These are phyloP conservation scores for Clytia hemisphaerica DNA, from an alignment of 30 jellyfish, hydroid and myxozoan species.

Conservation along the genomic window DNA sequence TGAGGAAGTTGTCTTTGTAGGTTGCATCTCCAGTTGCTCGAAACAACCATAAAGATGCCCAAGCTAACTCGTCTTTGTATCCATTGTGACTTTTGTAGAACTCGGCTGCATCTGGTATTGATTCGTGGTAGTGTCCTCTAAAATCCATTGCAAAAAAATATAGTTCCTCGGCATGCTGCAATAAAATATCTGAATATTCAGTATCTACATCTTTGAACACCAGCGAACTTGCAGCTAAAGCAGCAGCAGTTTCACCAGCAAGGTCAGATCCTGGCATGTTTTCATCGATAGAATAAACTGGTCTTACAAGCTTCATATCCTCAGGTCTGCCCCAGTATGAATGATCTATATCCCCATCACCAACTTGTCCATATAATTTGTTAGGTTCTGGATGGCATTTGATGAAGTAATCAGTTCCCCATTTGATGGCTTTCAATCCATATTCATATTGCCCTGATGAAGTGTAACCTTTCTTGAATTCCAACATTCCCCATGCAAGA, in stretches of 20 bases:
- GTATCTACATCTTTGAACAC: conserved; percentile 26
- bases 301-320: conserved; percentile 47
- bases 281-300: conserved; percentile 30
- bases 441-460: conserved; percentile 41
- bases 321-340: conserved; percentile 70
- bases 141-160: conserved; percentile 40
- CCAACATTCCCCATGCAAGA: conserved; percentile 59
- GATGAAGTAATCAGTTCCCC: conserved; percentile 69
- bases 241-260: conserved; percentile 73
- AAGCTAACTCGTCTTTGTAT: conserved; percentile 45
- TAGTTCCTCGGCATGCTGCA: conserved; percentile 43
- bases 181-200: conserved; percentile 21
- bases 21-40: conserved; percentile 40
- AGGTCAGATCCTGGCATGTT: conserved; percentile 45
- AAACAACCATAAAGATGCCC: conserved; percentile 61
- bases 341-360: conserved; percentile 56
- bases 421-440: conserved; percentile 43
- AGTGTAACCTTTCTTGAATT: conserved; percentile 35
- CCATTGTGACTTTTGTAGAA: conserved; percentile 58
- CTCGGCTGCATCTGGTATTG: conserved; percentile 40
- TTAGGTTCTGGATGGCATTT: conserved; percentile 42
- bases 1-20: not conserved
- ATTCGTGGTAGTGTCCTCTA: conserved; percentile 40
- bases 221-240: conserved; percentile 53
- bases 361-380: conserved; percentile 62